Evolutionary conservation across 2,888 invertebrate species (phyloP).

Genomic region (Entomobrya multifasciata): DNA sequence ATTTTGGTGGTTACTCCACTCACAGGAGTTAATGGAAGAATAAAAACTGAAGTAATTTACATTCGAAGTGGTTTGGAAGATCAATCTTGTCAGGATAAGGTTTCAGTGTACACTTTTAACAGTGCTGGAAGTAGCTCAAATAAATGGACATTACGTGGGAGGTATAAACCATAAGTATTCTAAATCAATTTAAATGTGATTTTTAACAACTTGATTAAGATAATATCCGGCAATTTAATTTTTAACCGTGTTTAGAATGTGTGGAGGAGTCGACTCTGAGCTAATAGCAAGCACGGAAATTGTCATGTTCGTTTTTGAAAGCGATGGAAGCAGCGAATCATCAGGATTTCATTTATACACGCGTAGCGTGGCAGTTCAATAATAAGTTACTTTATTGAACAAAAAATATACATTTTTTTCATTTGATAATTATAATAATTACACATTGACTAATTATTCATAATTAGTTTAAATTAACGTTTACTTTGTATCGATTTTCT

Average conservation of each 20-base stretch:
- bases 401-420: too few species aligned
- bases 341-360: conserved; percentile 12
- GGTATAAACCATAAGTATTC: not conserved
- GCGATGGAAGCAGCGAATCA: not conserved
- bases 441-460: too few species aligned
- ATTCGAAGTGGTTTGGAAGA: not conserved
- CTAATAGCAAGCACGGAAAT: not conserved
- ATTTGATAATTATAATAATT: too few species aligned
- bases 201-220: too few species aligned
- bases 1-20: not conserved
- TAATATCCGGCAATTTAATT: not conserved
- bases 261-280: not conserved
- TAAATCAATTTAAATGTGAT: not conserved
- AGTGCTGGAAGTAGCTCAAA: not conserved
- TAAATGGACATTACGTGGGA: not conserved
- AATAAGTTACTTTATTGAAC: too few species aligned
- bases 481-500: too few species aligned
- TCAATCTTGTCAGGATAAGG: not conserved
- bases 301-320: not conserved
- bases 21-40: too few species aligned
- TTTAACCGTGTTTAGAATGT: not conserved
- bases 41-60: not conserved
- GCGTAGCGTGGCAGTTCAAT: too few species aligned
- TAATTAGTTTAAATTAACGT: too few species aligned
- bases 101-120: not conserved